Conservation (phyloP, 2,797 vertebrate species). For the Gymnothorax javanicus region DNA sequence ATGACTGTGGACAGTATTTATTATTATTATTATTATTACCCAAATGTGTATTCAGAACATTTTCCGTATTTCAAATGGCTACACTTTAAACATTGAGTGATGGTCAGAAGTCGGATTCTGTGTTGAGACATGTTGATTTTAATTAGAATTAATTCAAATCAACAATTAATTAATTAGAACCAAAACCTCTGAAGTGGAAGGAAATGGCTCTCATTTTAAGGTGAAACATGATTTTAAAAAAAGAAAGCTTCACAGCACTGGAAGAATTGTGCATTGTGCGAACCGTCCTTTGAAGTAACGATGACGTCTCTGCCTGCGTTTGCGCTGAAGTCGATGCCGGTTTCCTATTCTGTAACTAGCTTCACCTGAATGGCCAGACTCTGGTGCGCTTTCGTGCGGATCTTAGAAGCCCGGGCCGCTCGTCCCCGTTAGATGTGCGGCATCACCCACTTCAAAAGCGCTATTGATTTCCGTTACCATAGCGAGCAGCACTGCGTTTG, state of each 20-base stretch:
- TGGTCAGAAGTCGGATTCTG: slow-evolving; percentile 34
- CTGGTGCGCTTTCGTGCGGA: slow-evolving; percentile 44
- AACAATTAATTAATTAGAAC: background rate
- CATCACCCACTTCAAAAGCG: slow-evolving; percentile 56
- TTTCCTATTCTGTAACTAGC: slow-evolving; percentile 39
- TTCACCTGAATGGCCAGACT: slow-evolving; percentile 45
- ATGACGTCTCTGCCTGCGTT: slow-evolving; percentile 56
- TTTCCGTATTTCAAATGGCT: background rate
- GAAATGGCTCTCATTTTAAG: background rate
- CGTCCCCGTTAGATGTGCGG: slow-evolving; percentile 39
- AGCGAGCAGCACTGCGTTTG: slow-evolving; percentile 43
- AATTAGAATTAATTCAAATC: background rate
- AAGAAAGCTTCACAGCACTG: slow-evolving; percentile 55
- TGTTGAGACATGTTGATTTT: background rate
- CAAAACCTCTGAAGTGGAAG: background rate
- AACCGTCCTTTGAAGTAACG: slow-evolving; percentile 61
- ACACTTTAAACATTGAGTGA: background rate
- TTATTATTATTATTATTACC: no score
- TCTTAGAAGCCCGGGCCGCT: slow-evolving; percentile 35
- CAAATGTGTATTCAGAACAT: background rate
- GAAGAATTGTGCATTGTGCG: slow-evolving; percentile 58
- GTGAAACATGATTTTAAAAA: slow-evolving; percentile 48
- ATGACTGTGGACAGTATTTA: no score
- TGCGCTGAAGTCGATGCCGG: slow-evolving; percentile 58
- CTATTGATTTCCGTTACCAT: slow-evolving; percentile 60